A percentile compares a stretch with the other conserved stretches of the same genome.
These are phyloP conservation scores for Craseonycteris thonglongyai DNA, from an alignment of 2,113 vertebrate genomes.

Conservation along the genomic window DNA sequence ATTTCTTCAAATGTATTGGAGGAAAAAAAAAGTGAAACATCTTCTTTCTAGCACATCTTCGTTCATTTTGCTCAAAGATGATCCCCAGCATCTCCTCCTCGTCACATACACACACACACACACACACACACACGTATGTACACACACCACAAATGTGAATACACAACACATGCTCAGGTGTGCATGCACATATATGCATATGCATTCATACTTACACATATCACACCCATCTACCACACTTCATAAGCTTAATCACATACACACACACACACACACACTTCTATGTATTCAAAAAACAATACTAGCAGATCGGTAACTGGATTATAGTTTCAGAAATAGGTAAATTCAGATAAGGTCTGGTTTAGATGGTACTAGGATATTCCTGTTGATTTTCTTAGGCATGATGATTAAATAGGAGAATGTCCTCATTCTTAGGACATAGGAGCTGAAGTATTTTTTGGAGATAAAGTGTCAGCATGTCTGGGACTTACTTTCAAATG, in stretches of 20 bases:
- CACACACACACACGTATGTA: neutral
- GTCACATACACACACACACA: neutral
- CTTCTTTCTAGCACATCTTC: neutral
- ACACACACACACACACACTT: neutral
- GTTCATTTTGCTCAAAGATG: constrained; percentile 17
- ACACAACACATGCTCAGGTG: neutral
- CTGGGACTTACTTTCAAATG: neutral
- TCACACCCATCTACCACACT: neutral
- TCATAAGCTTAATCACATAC: neutral
- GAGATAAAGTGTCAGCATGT: neutral
- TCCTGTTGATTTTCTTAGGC: neutral
- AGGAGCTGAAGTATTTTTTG: neutral
- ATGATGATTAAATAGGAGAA: neutral
- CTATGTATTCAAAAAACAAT: neutral
- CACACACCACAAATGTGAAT: neutral
- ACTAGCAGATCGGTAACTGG: neutral
- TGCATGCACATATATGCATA: no score
- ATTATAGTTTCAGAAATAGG: neutral
- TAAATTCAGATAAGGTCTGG: neutral
- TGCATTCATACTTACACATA: no score
- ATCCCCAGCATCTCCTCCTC: neutral
- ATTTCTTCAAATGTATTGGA: constrained; percentile 28
- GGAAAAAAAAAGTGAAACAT: neutral
- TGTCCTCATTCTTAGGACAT: neutral
- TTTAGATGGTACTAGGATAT: neutral